Base-by-base conservation (phyloP, 2,888 invertebrate genomes). In the Hetaerina titia region DNA sequence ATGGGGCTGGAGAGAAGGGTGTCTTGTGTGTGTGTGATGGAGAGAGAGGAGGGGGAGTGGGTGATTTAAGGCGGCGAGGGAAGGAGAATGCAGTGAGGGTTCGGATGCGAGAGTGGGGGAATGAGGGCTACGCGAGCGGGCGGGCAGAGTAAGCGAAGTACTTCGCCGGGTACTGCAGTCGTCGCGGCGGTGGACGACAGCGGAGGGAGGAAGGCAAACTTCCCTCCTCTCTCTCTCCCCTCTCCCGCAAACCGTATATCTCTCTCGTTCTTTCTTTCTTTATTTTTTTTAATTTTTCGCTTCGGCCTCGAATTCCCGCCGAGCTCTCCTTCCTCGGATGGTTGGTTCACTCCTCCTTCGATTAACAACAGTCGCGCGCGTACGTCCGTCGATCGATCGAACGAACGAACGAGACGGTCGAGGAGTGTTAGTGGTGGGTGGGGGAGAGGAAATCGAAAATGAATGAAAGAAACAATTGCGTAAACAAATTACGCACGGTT, bases 371-470 rank as follows among this genome's bases (percentile, higher is more conserved):
- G 81, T 31, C 22, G 31, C 31, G 81, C 81, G 81, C 31, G 15
- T 31, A 81, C 81, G 31, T 81, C 45, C 81, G 81, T 31, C 81
- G 81, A 81, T 81, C 81, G 81, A 81, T 81, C 25, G 22, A 81
- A 69, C n/a, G 69, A 69, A 45, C 45, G 45, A 45, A 45, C 45
- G 69, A 69, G 69, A 81, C 31, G 81, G 81, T 81, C 81, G 81
- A 31, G 81, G n/a, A 45, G 45, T 45, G 45, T 45, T 45, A 45
- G 45, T 45, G 45, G 45, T 45, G n/a, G 45, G 45, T 45, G n/a
- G 6, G 6, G n/a, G n/a, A n/a, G 4, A n/a, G 69, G 22, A 22
- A 69, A 69, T 22, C 69, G n/a, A 69, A 60, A 60, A 60, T 60
- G 60, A 60, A 60, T 60, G 17, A 11, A 17, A 17, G 31, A 31